Conservation (phyloP, 2,888 invertebrate genomes). For the Scaptomyza caliginosa region DNA sequence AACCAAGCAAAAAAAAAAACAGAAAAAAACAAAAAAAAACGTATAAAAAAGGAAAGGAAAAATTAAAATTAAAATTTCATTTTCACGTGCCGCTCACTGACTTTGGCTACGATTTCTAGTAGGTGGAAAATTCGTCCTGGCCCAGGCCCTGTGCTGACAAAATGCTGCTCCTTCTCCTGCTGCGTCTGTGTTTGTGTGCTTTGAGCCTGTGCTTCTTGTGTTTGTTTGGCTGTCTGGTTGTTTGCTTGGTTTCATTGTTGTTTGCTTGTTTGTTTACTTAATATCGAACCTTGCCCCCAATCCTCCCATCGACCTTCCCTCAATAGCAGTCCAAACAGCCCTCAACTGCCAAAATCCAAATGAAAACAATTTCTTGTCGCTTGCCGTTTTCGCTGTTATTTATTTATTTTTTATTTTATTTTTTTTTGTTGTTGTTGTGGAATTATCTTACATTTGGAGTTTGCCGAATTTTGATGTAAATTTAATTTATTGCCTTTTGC, state of each 20-base stretch:
- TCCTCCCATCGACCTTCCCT: neutral
- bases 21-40: slow-evolving; percentile 13
- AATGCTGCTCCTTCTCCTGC: neutral
- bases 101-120: neutral
- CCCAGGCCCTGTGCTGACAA: slow-evolving; percentile 13
- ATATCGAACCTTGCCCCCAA: slow-evolving; percentile 23
- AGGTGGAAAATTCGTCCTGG: neutral
- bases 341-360: slow-evolving; percentile 39
- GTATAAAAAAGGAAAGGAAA: slow-evolving; percentile 46
- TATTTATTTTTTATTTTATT: slow-evolving; percentile 31
- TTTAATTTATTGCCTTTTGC: slow-evolving; percentile 71
- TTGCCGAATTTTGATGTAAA: slow-evolving; percentile 66
- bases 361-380: slow-evolving; percentile 67
- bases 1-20: slow-evolving; percentile 7
- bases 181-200: neutral
- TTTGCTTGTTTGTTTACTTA: slow-evolving; percentile 73
- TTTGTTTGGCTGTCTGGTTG: slow-evolving; percentile 71
- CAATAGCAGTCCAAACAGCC: neutral
- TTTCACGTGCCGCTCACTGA: slow-evolving; percentile 40
- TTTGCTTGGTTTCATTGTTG: slow-evolving; percentile 77
- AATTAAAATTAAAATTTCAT: slow-evolving; percentile 74
- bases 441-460: slow-evolving; percentile 26
- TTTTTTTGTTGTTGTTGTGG: slow-evolving; percentile 3
- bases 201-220: slow-evolving; percentile 42
- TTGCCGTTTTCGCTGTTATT: slow-evolving; percentile 41